A percentile compares a stretch with the other conserved stretches of the same genome.
Conservation (phyloP, 2,113 vertebrate species). For the Caretta caretta region DNA sequence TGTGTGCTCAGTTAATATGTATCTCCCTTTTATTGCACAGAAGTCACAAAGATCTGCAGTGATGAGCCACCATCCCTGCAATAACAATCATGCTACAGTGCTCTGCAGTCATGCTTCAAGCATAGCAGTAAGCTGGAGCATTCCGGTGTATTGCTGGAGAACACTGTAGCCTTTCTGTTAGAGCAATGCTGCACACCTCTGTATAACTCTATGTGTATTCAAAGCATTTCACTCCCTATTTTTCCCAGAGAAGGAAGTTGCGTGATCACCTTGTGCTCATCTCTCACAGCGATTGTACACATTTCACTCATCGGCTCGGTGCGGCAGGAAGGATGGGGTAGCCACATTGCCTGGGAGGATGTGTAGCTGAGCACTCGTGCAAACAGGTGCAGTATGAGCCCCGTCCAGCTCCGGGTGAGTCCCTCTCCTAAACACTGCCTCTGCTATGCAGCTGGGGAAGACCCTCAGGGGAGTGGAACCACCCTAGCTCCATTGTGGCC, state of each 20-base stretch:
- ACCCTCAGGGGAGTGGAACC: neutral
- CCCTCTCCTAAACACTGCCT: neutral
- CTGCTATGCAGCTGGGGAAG: neutral
- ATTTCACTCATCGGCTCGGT: neutral
- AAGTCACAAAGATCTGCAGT: neutral
- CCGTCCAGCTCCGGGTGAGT: neutral
- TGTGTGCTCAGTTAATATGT: neutral
- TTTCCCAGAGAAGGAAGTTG: neutral
- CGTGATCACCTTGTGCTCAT: neutral
- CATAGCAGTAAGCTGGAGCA: no score
- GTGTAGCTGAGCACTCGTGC: neutral
- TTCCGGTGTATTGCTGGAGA: neutral
- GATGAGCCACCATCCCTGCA: neutral
- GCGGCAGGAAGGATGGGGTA: neutral
- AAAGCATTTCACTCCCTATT: neutral
- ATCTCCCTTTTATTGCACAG: neutral
- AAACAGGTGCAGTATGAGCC: neutral
- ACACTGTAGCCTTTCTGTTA: neutral
- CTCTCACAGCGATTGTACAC: neutral
- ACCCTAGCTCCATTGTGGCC: no score
- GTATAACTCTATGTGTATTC: neutral
- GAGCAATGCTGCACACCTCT: neutral
- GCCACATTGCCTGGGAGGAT: neutral
- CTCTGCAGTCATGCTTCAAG: neutral
- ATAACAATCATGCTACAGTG: no score